These are phyloP conservation scores for Leucoma salicis DNA, from an alignment of 2,888 invertebrate species.

Conservation along the genomic window DNA sequence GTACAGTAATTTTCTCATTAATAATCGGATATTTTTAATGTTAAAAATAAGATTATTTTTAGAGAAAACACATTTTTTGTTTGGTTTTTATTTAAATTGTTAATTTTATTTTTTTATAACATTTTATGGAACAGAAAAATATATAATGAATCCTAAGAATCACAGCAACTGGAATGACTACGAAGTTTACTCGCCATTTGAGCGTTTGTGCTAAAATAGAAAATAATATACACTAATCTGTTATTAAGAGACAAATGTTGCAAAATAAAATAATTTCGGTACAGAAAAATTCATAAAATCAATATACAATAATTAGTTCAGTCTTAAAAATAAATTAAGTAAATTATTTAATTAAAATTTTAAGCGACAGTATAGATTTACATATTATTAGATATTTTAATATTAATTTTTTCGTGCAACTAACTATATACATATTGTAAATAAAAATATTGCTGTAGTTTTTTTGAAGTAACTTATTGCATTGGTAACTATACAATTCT, in stretches of 20 bases:
- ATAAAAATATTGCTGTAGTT: slow-evolving; percentile 11
- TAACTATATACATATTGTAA: slow-evolving; percentile 18
- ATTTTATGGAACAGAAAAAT: neutral
- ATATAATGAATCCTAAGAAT: slow-evolving; percentile 30
- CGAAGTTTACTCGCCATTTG: slow-evolving; percentile 43
- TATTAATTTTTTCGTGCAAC: slow-evolving; percentile 5
- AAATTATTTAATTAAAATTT: slow-evolving; percentile 33
- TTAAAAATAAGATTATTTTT: slow-evolving; percentile 27
- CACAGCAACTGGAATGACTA: slow-evolving; percentile 51
- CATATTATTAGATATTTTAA: neutral
- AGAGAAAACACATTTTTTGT: slow-evolving; percentile 1
- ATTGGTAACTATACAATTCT: slow-evolving; percentile 13
- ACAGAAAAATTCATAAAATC: slow-evolving; percentile 25
- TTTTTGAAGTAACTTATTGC: slow-evolving; percentile 25
- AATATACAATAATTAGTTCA: slow-evolving; percentile 56
- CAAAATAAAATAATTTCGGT: slow-evolving; percentile 22
- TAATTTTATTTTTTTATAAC: neutral
- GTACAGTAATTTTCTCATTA: slow-evolving; percentile 3
- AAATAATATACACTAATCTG: slow-evolving; percentile 16
- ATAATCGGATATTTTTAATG: slow-evolving; percentile 23
- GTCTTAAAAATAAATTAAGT: slow-evolving; percentile 67
- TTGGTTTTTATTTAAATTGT: neutral
- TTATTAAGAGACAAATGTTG: slow-evolving; percentile 26
- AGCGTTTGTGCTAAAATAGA: slow-evolving; percentile 42
- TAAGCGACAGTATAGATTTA: slow-evolving; percentile 3